Conservation (phyloP, 2,797 vertebrate genomes). For the Chromis chromis region DNA sequence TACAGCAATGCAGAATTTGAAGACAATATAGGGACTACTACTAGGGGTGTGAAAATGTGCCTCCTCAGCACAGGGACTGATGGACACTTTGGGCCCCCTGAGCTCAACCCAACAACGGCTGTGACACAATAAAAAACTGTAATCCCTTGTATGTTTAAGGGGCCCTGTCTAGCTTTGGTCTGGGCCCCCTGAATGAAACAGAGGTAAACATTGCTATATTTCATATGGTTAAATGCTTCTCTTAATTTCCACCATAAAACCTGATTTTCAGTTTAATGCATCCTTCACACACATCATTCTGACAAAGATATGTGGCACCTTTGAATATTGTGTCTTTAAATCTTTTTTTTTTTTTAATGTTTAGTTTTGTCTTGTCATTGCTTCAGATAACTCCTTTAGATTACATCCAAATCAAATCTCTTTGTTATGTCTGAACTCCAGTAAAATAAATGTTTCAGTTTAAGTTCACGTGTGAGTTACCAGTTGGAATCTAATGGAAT, state of each 20-base stretch:
- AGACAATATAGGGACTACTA: background rate
- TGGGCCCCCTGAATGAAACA: background rate
- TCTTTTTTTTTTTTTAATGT: too few relatives aligned
- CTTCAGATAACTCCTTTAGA: too few relatives aligned
- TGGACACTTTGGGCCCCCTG: background rate
- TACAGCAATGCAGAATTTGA: slow-evolving; percentile 16
- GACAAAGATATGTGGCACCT: too few relatives aligned
- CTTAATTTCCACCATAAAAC: too few relatives aligned
- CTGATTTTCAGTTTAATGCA: too few relatives aligned
- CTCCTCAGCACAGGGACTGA: background rate
- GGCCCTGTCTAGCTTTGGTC: background rate
- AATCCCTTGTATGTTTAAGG: slow-evolving; percentile 2
- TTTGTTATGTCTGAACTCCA: too few relatives aligned
- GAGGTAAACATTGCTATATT: background rate
- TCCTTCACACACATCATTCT: too few relatives aligned
- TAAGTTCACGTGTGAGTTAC: background rate
- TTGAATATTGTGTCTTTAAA: too few relatives aligned
- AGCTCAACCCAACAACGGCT: slow-evolving; percentile 21
- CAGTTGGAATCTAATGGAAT: too few relatives aligned
- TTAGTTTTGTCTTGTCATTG: too few relatives aligned
- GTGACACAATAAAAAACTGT: slow-evolving; percentile 16
- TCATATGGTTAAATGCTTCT: background rate
- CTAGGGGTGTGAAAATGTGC: slow-evolving; percentile 3
- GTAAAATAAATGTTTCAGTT: background rate
- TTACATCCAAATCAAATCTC: too few relatives aligned